Conservation (phyloP, 2,797 vertebrate genomes). For the Tolypeutes matacus region DNA sequence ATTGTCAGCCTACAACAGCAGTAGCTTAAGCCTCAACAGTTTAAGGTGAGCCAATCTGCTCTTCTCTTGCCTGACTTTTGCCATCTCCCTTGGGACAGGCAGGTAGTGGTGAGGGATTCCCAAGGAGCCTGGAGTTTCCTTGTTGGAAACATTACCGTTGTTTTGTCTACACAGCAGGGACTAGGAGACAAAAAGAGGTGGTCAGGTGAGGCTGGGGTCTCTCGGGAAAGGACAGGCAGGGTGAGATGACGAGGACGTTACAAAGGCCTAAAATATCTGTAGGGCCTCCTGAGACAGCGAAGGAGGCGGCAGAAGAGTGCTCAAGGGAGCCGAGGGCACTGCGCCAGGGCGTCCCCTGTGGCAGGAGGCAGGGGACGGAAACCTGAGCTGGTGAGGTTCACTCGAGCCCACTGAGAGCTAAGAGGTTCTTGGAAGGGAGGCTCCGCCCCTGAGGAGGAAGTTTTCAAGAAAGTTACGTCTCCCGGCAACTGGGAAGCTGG, state of each 20-base stretch:
- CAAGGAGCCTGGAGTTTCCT: neutral
- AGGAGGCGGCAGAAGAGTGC: neutral
- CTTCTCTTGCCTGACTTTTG: rapidly evolving
- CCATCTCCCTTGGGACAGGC: neutral
- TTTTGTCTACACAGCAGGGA: neutral
- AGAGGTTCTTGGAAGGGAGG: neutral
- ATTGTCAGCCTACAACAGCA: constrained; percentile 93
- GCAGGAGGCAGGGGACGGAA: neutral
- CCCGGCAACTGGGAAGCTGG: no score
- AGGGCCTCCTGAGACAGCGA: neutral
- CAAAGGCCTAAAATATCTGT: rapidly evolving
- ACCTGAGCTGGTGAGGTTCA: rapidly evolving
- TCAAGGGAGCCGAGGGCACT: neutral
- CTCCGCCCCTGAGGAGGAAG: neutral
- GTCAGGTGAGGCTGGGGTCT: rapidly evolving
- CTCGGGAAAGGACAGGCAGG: neutral
- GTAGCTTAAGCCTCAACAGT: constrained; percentile 95
- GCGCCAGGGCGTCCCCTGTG: neutral
- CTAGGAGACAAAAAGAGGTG: neutral
- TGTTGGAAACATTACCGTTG: neutral
- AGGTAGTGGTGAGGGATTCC: neutral
- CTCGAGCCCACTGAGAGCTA: rapidly evolving
- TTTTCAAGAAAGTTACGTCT: neutral
- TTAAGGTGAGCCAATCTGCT: constrained; percentile 90
- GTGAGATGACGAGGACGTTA: neutral